Conservation (phyloP, 2,797 vertebrate genomes). For the Neomorphus geoffroyi region DNA sequence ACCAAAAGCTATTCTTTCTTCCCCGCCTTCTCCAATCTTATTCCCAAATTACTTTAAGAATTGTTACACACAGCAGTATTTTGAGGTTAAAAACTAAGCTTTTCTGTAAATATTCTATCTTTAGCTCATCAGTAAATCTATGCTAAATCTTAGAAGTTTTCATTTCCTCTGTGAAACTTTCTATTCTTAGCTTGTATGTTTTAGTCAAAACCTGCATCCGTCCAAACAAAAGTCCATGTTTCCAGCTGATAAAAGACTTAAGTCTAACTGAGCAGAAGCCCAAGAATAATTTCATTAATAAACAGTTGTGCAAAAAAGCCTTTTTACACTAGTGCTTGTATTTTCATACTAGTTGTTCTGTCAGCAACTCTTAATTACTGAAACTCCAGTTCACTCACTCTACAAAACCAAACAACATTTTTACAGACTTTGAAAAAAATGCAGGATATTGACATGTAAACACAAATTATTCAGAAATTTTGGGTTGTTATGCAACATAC, state of each 20-base stretch:
- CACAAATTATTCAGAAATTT: background rate
- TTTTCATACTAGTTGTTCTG: background rate
- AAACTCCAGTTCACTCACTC: background rate
- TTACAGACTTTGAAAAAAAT: background rate
- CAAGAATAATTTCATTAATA: background rate
- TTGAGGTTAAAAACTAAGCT: too few species aligned
- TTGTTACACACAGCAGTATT: background rate
- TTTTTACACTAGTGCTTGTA: background rate
- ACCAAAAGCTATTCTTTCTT: background rate
- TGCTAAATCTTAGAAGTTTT: background rate
- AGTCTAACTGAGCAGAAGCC: background rate
- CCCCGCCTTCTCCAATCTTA: background rate
- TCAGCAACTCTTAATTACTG: background rate
- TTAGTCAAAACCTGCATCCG: background rate
- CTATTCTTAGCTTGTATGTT: background rate
- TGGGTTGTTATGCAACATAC: background rate
- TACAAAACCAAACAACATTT: background rate
- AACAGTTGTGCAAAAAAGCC: background rate
- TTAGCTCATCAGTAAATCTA: background rate
- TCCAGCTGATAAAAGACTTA: background rate
- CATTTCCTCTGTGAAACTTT: background rate
- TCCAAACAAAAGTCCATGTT: background rate
- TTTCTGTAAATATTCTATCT: too few species aligned
- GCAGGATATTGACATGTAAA: background rate
- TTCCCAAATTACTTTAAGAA: background rate